Conservation (phyloP, 2,113 vertebrate genomes). For the Neolamprologus caudopunctatus region DNA sequence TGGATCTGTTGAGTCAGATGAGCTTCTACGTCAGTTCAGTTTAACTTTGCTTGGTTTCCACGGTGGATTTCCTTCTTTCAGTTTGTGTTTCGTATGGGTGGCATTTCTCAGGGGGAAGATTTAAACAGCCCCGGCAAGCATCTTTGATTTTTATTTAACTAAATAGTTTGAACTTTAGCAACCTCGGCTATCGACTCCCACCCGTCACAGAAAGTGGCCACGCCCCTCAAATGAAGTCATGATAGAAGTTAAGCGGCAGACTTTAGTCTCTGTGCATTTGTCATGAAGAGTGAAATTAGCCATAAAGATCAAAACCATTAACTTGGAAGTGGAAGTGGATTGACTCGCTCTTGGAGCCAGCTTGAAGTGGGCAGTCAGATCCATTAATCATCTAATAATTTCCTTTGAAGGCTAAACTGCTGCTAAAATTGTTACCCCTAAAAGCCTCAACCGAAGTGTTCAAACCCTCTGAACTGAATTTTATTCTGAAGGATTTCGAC, state of each 20-base stretch:
- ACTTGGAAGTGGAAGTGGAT: not conserved
- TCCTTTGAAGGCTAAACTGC: not conserved
- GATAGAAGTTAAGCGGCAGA: not conserved
- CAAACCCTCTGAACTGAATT: not conserved
- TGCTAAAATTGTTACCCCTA: not conserved
- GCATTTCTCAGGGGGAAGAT: not conserved
- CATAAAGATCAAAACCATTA: not conserved
- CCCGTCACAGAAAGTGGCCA: not conserved
- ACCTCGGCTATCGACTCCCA: accelerated
- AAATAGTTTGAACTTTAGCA: not conserved
- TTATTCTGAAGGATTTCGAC: not conserved
- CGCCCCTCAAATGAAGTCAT: not conserved
- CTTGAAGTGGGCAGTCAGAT: not conserved
- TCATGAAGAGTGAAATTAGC: not conserved
- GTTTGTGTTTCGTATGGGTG: not conserved
- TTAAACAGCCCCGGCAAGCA: accelerated
- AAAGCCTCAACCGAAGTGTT: not conserved
- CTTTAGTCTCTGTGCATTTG: not conserved
- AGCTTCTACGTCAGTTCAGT: not conserved
- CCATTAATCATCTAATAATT: not conserved
- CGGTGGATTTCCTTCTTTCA: accelerated
- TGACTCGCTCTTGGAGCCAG: not conserved
- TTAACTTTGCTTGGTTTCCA: not conserved
- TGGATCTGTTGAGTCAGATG: not conserved
- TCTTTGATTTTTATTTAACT: not conserved